Evolutionary conservation across 2,888 invertebrate species (phyloP).

Genomic region (Cartodere bifasciata): DNA sequence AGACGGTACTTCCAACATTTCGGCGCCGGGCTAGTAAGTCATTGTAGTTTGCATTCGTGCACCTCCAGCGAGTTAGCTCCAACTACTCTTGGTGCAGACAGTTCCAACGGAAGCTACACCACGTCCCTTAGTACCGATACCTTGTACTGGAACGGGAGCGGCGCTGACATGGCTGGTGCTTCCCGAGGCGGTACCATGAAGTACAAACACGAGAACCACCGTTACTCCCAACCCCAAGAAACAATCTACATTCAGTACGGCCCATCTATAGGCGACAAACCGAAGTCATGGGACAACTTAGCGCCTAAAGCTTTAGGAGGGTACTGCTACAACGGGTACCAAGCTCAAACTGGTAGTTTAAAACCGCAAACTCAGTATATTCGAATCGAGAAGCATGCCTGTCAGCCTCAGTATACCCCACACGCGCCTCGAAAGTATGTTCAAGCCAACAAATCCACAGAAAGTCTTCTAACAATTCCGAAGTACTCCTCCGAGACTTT

Average conservation of each 20-base stretch:
- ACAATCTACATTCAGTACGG: constrained; percentile 36
- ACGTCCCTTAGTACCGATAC: constrained; percentile 80
- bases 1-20: constrained; percentile 50
- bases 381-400: constrained; percentile 22
- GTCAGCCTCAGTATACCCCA: constrained; percentile 35
- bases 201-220: constrained; percentile 37
- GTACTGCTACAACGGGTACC: constrained; percentile 78
- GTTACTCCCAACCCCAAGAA: constrained; percentile 28
- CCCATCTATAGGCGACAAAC: constrained; percentile 46
- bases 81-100: constrained; percentile 45
- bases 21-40: constrained; percentile 58
- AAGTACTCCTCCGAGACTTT: constrained; percentile 41
- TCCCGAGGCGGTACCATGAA: constrained; percentile 34
- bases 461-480: constrained; percentile 58
- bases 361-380: constrained; percentile 24
- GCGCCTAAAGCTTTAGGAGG: constrained; percentile 77
- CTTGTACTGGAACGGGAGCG: constrained; percentile 62
- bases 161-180: constrained; percentile 27
- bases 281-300: constrained; percentile 83
- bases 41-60: constrained; percentile 72
- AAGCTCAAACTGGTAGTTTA: constrained; percentile 37
- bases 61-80: constrained; percentile 59
- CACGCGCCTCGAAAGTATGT: constrained; percentile 37
- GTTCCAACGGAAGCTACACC: constrained; percentile 67
- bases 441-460: constrained; percentile 67